phyloP scores from a whole-genome alignment of 2,113 vertebrate genomes.

The Syngnathus scovelli region DNA sequence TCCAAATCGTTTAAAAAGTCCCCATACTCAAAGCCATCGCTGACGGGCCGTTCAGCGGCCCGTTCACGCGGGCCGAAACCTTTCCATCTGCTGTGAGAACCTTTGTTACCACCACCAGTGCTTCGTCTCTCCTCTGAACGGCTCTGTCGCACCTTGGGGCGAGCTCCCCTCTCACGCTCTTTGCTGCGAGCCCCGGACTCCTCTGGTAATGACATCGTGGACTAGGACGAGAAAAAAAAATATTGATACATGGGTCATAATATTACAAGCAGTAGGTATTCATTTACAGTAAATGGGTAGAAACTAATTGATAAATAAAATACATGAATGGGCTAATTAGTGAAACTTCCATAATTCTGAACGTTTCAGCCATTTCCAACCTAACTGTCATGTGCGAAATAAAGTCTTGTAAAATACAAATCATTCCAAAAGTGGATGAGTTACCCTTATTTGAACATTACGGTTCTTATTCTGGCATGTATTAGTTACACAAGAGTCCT shows the following conservation, averaged over 20 bases:
- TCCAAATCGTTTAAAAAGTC: slow-evolving; percentile 61
- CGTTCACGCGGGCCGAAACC: slow-evolving; percentile 46
- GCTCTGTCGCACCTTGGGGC: slow-evolving; percentile 75
- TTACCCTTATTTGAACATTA: not conserved
- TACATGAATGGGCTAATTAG: not conserved
- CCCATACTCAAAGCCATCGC: slow-evolving; percentile 72
- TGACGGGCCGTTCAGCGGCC: slow-evolving; percentile 62
- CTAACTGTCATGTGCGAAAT: not conserved
- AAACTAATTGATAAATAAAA: not conserved
- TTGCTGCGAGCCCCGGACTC: slow-evolving; percentile 63
- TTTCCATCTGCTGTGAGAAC: slow-evolving; percentile 66
- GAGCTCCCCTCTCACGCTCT: slow-evolving; percentile 67
- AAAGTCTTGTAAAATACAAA: not conserved
- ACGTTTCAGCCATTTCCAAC: not conserved
- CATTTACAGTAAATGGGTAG: not conserved
- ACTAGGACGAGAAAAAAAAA: slow-evolving; percentile 10
- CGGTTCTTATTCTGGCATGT: not conserved
- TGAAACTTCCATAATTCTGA: not conserved
- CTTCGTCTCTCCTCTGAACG: slow-evolving; percentile 69
- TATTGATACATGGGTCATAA: not conserved
- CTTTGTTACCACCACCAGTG: slow-evolving; percentile 47
- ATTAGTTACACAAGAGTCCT: not conserved
- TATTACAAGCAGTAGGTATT: not conserved
- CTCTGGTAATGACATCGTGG: slow-evolving; percentile 66
- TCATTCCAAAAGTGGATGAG: not conserved